Conservation (phyloP, 2,888 invertebrate genomes). For the Harpagoxenus sublaevis region DNA sequence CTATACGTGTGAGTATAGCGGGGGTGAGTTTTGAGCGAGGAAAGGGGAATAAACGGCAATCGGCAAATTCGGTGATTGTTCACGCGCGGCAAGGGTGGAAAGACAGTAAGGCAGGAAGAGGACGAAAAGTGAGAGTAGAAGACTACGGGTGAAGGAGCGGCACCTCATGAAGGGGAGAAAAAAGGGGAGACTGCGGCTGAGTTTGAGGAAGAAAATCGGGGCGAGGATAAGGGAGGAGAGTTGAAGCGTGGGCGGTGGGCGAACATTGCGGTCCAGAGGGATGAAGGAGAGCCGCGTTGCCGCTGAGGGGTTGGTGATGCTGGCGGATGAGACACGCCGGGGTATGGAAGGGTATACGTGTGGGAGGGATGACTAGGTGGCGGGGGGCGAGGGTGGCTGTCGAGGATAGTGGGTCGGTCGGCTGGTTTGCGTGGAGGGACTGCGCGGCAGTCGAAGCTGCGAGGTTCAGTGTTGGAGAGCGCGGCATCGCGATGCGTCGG, state of each 20-base stretch:
- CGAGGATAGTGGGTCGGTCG: conserved; percentile 79
- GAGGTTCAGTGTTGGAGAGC: conserved; percentile 86
- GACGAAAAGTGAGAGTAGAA: conserved; percentile 38
- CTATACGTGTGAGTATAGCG: neutral
- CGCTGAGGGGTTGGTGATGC: conserved; percentile 65
- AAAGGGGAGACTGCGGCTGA: conserved; percentile 47
- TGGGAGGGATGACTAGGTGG: conserved; percentile 72
- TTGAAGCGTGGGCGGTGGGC: conserved; percentile 73
- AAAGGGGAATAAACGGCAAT: conserved; percentile 35
- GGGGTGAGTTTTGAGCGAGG: conserved; percentile 15
- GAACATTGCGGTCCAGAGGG: conserved; percentile 81
- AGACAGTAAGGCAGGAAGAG: conserved; percentile 35
- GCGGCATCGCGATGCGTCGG: conserved; percentile 85
- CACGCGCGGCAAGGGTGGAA: conserved; percentile 40
- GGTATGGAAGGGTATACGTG: conserved; percentile 66
- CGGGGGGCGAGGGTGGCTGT: conserved; percentile 65
- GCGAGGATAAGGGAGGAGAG: conserved; percentile 46
- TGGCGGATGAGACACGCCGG: conserved; percentile 62
- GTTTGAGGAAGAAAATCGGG: conserved; percentile 36
- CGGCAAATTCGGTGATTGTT: conserved; percentile 51
- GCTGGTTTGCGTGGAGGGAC: conserved; percentile 85
- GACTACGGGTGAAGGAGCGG: conserved; percentile 23
- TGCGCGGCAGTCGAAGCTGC: conserved; percentile 86
- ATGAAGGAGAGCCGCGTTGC: conserved; percentile 72
- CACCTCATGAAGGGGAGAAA: conserved; percentile 21